These are phyloP conservation scores for Acrobasis suavella DNA, from an alignment of 2,888 invertebrate genomes.

Conservation along the genomic window DNA sequence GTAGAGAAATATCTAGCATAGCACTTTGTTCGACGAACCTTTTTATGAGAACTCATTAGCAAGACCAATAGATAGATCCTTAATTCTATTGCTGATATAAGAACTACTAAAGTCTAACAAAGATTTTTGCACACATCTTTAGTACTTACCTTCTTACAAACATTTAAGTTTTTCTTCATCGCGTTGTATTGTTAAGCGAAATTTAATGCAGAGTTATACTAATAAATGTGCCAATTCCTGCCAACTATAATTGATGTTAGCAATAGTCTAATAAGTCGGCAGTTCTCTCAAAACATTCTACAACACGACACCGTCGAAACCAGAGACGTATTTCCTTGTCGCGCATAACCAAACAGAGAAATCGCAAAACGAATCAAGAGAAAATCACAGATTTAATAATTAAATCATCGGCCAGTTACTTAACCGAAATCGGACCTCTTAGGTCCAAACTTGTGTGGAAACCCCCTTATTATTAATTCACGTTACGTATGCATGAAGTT, in stretches of 20 bases:
- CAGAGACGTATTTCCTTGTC: slow-evolving; percentile 14
- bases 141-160: too few relatives aligned
- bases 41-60: too few relatives aligned
- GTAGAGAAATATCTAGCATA: too few relatives aligned
- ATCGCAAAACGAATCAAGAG: slow-evolving; percentile 52
- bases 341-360: slow-evolving; percentile 48
- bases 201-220: background rate
- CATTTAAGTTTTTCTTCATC: too few relatives aligned
- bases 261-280: background rate
- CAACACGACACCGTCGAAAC: background rate
- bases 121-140: too few relatives aligned
- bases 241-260: background rate
- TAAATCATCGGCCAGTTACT: slow-evolving; percentile 57
- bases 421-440: slow-evolving; percentile 51
- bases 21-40: too few relatives aligned
- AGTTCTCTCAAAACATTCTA: slow-evolving; percentile 9
- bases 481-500: background rate
- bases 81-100: too few relatives aligned
- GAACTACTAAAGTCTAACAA: too few relatives aligned
- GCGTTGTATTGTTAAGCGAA: too few relatives aligned
- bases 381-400: slow-evolving; percentile 54
- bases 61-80: too few relatives aligned
- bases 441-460: slow-evolving; percentile 27
- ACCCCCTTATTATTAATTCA: slow-evolving; percentile 23
- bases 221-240: background rate